Percentiles rank a stretch among this genome's conserved stretches.
These are phyloP conservation scores for Euzetes globulus DNA, from an alignment of 2,888 invertebrate species.

Conservation along the genomic window DNA sequence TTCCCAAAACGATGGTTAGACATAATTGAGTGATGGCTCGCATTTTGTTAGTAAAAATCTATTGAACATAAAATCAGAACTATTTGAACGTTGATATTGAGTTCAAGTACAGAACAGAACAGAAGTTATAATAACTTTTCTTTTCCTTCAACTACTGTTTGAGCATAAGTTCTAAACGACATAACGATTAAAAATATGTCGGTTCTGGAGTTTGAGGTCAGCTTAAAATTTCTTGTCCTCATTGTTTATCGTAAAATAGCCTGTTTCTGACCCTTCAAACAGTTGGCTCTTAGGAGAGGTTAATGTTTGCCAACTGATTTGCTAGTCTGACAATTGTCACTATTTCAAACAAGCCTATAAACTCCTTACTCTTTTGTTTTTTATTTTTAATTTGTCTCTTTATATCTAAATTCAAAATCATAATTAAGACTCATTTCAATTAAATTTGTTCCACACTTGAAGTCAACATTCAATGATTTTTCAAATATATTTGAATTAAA, in stretches of 20 bases:
- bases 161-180: not conserved
- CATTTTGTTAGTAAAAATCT: not conserved
- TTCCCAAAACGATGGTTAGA: not conserved
- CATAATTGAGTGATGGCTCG: not conserved
- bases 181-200: not conserved
- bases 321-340: not conserved
- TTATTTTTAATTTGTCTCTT: too few relatives aligned
- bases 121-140: not conserved
- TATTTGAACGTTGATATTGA: not conserved
- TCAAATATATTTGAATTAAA: too few relatives aligned
- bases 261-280: conserved; percentile 15
- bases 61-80: not conserved
- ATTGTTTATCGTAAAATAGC: conserved; percentile 6
- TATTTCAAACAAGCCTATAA: not conserved
- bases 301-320: not conserved
- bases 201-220: conserved; percentile 22
- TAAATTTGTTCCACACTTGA: not conserved
- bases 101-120: not conserved
- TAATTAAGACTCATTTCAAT: not conserved
- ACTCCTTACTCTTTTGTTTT: too few relatives aligned
- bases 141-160: not conserved
- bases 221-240: not conserved
- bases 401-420: too few relatives aligned
- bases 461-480: too few relatives aligned
- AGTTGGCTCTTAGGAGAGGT: not conserved